Evolutionary conservation across 2,113 vertebrate species (phyloP).

Genomic region (Oreochromis aureus): DNA sequence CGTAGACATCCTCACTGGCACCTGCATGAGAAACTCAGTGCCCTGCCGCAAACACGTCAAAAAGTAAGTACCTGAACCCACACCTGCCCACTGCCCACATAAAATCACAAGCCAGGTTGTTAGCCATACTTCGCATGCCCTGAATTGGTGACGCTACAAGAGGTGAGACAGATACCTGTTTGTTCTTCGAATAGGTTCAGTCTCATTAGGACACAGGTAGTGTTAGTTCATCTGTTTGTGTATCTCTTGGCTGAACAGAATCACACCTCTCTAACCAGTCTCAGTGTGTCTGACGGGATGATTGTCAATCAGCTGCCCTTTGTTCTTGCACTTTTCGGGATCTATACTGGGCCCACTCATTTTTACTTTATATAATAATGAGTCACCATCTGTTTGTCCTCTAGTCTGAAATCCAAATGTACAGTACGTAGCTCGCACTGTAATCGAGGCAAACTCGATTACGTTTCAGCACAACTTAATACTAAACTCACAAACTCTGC

Average conservation of each 20-base stretch:
- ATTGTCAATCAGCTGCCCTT: conserved; percentile 29
- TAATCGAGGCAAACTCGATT: not conserved
- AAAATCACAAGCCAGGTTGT: not conserved
- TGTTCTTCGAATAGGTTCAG: not conserved
- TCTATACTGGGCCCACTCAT: conserved; percentile 41
- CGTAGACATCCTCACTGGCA: conserved; percentile 92
- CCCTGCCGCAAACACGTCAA: conserved; percentile 91
- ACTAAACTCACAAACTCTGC: not conserved
- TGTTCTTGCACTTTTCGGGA: conserved; percentile 20
- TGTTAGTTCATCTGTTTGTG: not conserved
- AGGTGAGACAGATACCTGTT: not conserved
- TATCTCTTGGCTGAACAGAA: not conserved
- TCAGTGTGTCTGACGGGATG: conserved; percentile 7
- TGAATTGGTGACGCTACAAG: not conserved
- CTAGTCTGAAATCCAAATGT: conserved; percentile 3
- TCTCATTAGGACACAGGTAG: not conserved
- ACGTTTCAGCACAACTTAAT: not conserved
- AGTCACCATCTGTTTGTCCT: conserved; percentile 43
- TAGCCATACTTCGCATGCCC: not conserved
- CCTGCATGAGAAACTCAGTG: conserved; percentile 93
- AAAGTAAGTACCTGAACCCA: conserved; percentile 75
- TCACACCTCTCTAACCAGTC: not conserved
- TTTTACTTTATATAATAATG: conserved; percentile 54
- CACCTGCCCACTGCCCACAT: not conserved
- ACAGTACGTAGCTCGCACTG: not conserved